Evolutionary conservation across 1,140 invertebrate species (phyloP), one percentile per base, ranked within the genome.

Genomic region (Drosophila lacertosa): DNA sequence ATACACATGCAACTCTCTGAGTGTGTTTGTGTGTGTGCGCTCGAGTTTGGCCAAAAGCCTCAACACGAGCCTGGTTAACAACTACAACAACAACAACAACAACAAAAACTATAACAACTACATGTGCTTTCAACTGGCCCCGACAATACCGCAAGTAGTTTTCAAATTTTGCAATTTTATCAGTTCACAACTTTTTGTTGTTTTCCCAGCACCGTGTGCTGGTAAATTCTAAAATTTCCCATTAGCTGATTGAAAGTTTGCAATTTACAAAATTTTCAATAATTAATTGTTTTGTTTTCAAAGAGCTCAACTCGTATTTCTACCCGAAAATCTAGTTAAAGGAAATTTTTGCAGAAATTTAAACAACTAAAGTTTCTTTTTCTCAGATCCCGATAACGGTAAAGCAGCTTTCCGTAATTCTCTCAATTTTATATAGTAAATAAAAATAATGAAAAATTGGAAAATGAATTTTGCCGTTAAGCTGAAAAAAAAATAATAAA

Each of bases 111-210:
- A 47, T 29, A 15, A 22, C 62, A 57, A 11, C 29, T 11, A 29
- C 39, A 26, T 59, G 24, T 32, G 3, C 22, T 24, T 16, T 9
- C 22, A 10, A 4, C 22, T 40, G 48, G 47, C 7, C 22, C 48
- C 35, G 37, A 33, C n/a, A 74, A 57, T 51, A 47, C 66, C 70
- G 58, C 51, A 74, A 64, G 59, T 64, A 58, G 59, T 74, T 70
- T 58, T 16, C 13, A 63, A 63, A 53, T 48, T 51, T 62, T 22
- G 15, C 47, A 45, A 68, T 47, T 68, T 69, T 64, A 15, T 24
- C 32, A 44, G 45, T 45, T 22, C n/a, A 51, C 16, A 42, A 40
- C 24, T 62, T 64, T 60, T 45, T 68, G 18, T n/a, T 1, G 6
- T 26, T 10, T 22, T 6, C 11, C 29, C 13, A 39, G 44, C 57